These are phyloP conservation scores for Gavialis gangeticus DNA, from an alignment of 2,113 vertebrate genomes.

Conservation along the genomic window DNA sequence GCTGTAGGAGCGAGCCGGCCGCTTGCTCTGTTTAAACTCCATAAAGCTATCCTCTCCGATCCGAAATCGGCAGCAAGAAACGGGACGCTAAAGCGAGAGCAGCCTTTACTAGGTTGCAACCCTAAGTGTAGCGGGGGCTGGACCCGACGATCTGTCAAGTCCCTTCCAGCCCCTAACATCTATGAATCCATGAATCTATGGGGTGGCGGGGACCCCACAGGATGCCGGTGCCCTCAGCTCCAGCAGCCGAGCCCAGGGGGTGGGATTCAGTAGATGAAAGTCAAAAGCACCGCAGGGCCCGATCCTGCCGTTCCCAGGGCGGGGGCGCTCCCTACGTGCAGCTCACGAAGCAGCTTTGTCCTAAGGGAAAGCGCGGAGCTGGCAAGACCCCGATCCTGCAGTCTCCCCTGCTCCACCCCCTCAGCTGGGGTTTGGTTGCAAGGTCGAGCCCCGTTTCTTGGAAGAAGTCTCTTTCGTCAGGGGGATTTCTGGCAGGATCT, in stretches of 20 bases:
- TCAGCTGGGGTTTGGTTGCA: background rate
- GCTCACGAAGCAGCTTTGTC: background rate
- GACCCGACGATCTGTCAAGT: too few species aligned
- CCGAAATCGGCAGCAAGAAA: too few species aligned
- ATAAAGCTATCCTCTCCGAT: background rate
- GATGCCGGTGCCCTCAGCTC: background rate
- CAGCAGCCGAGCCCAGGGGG: background rate
- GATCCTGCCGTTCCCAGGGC: background rate
- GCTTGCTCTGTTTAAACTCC: background rate
- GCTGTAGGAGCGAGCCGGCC: background rate
- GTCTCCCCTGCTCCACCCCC: background rate
- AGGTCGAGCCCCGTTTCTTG: background rate
- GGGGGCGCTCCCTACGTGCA: background rate
- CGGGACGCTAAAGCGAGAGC: too few species aligned
- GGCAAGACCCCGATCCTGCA: background rate
- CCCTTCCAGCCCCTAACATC: background rate
- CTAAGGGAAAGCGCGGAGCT: background rate
- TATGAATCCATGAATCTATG: too few species aligned
- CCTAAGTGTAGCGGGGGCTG: too few species aligned
- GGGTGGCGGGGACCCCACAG: background rate
- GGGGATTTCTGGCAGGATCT: background rate
- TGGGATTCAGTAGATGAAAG: background rate
- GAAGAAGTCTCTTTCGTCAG: background rate
- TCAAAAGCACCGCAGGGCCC: background rate
- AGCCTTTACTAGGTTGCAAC: too few species aligned